Evolutionary conservation across 2,888 invertebrate genomes (phyloP).

Genomic region (Sminthurinus aureus): DNA sequence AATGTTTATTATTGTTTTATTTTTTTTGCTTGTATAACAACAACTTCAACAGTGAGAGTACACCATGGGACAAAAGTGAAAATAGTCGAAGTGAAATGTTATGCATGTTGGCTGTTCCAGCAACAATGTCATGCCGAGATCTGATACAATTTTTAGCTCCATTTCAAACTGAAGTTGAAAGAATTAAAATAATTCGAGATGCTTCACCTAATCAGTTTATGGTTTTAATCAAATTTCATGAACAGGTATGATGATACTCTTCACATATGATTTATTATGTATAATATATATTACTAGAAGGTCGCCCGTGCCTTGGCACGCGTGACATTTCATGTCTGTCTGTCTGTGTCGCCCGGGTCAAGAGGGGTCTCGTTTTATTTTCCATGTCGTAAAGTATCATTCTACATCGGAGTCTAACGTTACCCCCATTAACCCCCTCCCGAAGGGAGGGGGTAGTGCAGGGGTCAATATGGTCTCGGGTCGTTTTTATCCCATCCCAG

Average conservation of each 20-base stretch:
- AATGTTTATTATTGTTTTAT: background rate
- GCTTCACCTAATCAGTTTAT: constrained; percentile 94
- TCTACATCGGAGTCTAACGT: no score
- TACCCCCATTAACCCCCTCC: no score
- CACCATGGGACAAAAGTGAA: constrained; percentile 71
- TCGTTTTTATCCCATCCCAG: no score
- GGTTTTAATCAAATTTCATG: constrained; percentile 86
- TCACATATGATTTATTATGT: constrained; percentile 1
- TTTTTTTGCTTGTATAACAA: no score
- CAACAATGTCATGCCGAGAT: constrained; percentile 91
- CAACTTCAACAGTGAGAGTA: constrained; percentile 81
- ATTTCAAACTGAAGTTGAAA: constrained; percentile 86
- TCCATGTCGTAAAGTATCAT: no score
- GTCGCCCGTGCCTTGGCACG: no score
- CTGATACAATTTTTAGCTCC: constrained; percentile 93
- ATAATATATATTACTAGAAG: no score
- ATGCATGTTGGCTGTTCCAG: constrained; percentile 88
- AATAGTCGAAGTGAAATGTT: constrained; percentile 80
- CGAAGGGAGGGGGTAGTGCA: no score
- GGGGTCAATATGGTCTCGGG: no score
- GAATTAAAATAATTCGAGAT: constrained; percentile 89
- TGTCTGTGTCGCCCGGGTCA: background rate
- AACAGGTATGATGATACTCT: constrained; percentile 64
- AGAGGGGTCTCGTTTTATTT: no score
- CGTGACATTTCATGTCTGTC: background rate